These are phyloP conservation scores for Heliconius sara DNA, from an alignment of 2,888 invertebrate genomes.

Conservation along the genomic window DNA sequence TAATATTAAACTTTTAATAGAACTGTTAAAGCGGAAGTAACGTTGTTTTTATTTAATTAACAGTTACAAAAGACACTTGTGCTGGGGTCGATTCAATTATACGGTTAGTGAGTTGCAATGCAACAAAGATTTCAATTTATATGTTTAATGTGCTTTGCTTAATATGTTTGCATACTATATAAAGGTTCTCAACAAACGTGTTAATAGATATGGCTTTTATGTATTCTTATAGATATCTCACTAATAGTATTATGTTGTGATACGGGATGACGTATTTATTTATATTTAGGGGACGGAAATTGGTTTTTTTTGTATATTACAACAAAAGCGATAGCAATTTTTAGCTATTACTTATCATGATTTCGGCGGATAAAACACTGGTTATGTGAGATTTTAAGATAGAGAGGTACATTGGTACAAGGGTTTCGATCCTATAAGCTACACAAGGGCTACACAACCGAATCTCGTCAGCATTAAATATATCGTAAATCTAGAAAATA, in stretches of 20 bases:
- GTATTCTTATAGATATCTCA: not conserved
- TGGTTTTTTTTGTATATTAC: not conserved
- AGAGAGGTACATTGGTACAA: no score
- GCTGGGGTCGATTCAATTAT: slow-evolving; percentile 62
- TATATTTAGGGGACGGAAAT: not conserved
- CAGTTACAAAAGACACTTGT: slow-evolving; percentile 39
- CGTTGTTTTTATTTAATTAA: slow-evolving; percentile 38
- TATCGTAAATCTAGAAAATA: no score
- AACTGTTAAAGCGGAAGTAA: slow-evolving; percentile 26
- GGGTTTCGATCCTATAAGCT: no score
- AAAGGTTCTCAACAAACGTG: slow-evolving; percentile 6
- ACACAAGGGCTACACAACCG: no score
- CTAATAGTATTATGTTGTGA: slow-evolving; percentile 5
- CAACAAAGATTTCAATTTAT: slow-evolving; percentile 39
- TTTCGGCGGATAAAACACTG: not conserved
- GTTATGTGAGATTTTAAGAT: no score
- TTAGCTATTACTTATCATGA: not conserved
- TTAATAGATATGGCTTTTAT: not conserved
- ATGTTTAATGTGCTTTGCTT: slow-evolving; percentile 40
- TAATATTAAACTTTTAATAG: slow-evolving; percentile 8
- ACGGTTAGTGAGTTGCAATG: slow-evolving; percentile 54
- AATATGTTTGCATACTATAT: slow-evolving; percentile 11
- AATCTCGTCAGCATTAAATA: no score
- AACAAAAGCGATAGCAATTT: not conserved
- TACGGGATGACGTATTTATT: slow-evolving; percentile 8